These are phyloP conservation scores for Poecilus cupreus DNA, from an alignment of 2,888 invertebrate species.

Conservation along the genomic window DNA sequence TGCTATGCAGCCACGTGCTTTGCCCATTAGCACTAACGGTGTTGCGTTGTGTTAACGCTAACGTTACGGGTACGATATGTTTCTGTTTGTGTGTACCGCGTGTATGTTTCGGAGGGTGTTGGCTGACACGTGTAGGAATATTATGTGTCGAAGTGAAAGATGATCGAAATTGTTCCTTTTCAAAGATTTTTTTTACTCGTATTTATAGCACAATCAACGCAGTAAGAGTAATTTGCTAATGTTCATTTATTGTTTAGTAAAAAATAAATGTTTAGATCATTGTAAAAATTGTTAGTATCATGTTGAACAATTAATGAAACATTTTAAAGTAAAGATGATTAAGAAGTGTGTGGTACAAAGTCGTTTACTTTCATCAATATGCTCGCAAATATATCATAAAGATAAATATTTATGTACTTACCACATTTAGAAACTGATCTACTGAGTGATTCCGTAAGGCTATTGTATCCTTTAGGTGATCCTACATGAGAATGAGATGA, in stretches of 20 bases:
- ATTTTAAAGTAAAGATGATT: too few species aligned
- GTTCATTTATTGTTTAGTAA: too few species aligned
- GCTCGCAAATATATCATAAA: not conserved
- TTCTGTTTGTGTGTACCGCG: not conserved
- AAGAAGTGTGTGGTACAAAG: too few species aligned
- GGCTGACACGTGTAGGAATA: not conserved
- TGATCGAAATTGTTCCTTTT: not conserved
- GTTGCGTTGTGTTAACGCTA: not conserved
- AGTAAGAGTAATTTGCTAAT: too few species aligned
- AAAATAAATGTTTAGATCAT: too few species aligned
- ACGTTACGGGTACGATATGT: not conserved
- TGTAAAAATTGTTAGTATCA: too few species aligned
- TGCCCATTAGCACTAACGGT: constrained; percentile 31
- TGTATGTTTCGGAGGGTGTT: not conserved
- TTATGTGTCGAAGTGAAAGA: not conserved
- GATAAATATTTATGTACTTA: constrained; percentile 64
- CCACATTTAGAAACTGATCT: constrained; percentile 69
- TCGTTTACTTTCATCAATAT: too few species aligned
- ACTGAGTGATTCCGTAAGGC: constrained; percentile 69
- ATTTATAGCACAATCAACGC: not conserved
- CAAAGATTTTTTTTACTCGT: not conserved
- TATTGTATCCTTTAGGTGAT: constrained; percentile 69
- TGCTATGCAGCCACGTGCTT: constrained; percentile 20
- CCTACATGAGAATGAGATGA: constrained; percentile 68
- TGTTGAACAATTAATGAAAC: too few species aligned